Conservation (phyloP, 2,113 vertebrate genomes). For the Redunca redunca region DNA sequence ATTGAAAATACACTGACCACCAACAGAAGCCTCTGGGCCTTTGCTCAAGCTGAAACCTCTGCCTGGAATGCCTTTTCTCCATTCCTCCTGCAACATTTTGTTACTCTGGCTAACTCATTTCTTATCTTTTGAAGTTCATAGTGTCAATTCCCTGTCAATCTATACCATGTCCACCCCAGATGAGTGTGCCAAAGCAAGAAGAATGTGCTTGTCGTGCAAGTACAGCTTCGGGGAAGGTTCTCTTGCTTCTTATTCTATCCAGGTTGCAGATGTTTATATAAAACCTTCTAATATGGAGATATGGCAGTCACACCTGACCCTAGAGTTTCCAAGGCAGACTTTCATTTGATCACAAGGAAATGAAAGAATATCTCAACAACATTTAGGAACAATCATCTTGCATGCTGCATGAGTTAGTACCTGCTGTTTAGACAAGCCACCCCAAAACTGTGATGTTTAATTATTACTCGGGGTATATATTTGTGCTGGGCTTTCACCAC, state of each 20-base stretch:
- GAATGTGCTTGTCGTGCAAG: background rate
- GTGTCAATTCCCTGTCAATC: background rate
- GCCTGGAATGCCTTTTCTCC: background rate
- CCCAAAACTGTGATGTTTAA: background rate
- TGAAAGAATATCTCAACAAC: background rate
- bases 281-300: background rate
- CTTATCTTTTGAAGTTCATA: background rate
- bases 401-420: background rate
- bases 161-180: background rate
- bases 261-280: background rate
- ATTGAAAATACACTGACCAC: conserved; percentile 9
- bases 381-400: background rate
- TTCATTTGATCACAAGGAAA: background rate
- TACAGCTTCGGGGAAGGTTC: background rate
- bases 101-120: background rate
- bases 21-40: background rate
- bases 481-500: background rate
- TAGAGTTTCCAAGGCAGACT: background rate
- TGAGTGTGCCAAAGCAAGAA: background rate
- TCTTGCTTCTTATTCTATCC: background rate
- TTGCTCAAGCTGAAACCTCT: background rate
- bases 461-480: background rate
- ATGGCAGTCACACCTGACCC: background rate
- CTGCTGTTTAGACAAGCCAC: background rate
- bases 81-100: background rate